phyloP scores from a whole-genome alignment of 2,888 invertebrate genomes.

The Acleris cristana region DNA sequence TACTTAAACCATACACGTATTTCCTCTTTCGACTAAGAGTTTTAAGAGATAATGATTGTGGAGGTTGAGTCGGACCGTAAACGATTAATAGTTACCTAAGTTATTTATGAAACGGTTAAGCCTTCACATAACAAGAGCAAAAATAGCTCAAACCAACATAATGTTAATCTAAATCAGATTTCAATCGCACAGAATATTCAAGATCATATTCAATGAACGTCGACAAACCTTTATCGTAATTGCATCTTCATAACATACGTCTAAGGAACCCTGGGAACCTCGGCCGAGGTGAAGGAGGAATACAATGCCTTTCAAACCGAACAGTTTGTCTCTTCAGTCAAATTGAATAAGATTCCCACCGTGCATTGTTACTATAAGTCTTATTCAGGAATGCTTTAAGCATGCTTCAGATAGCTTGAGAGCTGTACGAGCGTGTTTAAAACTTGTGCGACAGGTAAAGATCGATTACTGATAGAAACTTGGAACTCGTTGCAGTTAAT shows the following conservation, averaged over 20 bases:
- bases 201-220: background rate
- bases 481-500: too few species aligned
- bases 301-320: constrained; percentile 73
- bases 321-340: constrained; percentile 74
- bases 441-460: background rate
- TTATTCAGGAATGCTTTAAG: constrained; percentile 15
- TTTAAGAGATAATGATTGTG: too few species aligned
- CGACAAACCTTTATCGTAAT: background rate
- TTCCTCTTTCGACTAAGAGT: too few species aligned
- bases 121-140: too few species aligned
- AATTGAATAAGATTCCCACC: constrained; percentile 78
- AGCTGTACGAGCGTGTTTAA: too few species aligned
- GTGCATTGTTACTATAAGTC: constrained; percentile 59
- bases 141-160: too few species aligned
- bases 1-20: too few species aligned
- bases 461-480: too few species aligned
- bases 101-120: too few species aligned
- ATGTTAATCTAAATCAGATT: too few species aligned
- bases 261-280: constrained; percentile 45
- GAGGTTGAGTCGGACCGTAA: too few species aligned
- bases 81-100: too few species aligned
- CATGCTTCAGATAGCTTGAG: constrained; percentile 13
- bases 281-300: constrained; percentile 58
- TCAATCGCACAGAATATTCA: background rate
- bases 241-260: background rate